Conservation (phyloP, 2,888 invertebrate species). For the Aleiodes leptofemur region DNA sequence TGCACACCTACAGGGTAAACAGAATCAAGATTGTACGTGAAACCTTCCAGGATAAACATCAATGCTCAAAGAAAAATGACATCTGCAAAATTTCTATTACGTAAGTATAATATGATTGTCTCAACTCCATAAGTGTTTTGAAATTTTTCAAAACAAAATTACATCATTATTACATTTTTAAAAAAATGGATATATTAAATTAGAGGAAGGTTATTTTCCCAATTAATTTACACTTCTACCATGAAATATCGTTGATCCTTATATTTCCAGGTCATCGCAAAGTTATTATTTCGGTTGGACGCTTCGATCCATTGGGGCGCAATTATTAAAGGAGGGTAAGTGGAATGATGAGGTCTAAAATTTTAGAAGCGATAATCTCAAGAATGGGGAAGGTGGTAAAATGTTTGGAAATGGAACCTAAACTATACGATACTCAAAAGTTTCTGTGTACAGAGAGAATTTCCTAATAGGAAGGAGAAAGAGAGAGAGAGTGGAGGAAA, state of each 20-base stretch:
- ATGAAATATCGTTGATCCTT: slow-evolving; percentile 38
- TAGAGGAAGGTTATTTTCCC: background rate
- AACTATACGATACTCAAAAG: slow-evolving; percentile 26
- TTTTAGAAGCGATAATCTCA: slow-evolving; percentile 36
- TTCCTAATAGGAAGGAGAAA: slow-evolving; percentile 3
- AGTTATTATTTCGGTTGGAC: slow-evolving; percentile 46
- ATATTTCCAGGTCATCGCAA: slow-evolving; percentile 49
- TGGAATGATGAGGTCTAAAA: slow-evolving; percentile 44
- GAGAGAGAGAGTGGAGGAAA: slow-evolving; percentile 18
- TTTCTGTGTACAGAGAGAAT: too few relatives aligned
- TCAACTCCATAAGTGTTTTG: too few relatives aligned
- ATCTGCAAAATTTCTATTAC: too few relatives aligned
- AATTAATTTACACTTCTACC: slow-evolving; percentile 5
- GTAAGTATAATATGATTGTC: too few relatives aligned
- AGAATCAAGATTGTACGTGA: too few relatives aligned
- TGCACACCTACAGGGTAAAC: too few relatives aligned
- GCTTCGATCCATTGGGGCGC: slow-evolving; percentile 38
- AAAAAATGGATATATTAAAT: background rate
- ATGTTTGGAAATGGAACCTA: slow-evolving; percentile 35
- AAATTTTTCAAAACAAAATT: background rate
- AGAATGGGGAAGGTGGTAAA: slow-evolving; percentile 14
- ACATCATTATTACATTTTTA: background rate
- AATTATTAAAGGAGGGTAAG: slow-evolving; percentile 40
- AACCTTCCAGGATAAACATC: too few relatives aligned
- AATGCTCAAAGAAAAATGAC: too few relatives aligned